Evolutionary conservation across 2,113 vertebrate genomes (phyloP).

Genomic region (Xiphorhynchus elegans): DNA sequence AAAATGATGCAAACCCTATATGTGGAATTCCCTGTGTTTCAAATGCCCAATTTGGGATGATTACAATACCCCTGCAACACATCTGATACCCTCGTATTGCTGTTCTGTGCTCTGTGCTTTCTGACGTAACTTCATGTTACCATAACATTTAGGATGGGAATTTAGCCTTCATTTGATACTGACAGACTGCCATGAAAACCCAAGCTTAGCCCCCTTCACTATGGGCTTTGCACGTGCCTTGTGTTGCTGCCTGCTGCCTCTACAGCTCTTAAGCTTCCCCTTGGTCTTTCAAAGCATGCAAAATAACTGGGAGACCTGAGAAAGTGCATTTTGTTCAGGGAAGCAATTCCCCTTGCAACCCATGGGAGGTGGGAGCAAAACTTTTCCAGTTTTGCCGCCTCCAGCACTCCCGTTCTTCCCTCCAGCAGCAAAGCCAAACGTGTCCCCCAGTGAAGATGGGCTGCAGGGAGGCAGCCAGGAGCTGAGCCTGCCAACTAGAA

Average conservation of each 20-base stretch:
- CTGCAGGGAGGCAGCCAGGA: not conserved
- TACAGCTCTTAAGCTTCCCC: not conserved
- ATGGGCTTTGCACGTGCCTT: not conserved
- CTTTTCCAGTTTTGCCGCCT: not conserved
- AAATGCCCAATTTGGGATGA: slow-evolving; percentile 28
- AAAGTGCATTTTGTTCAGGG: not conserved
- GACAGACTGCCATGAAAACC: not conserved
- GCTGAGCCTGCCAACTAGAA: not conserved
- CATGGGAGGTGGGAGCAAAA: not conserved
- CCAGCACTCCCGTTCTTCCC: not conserved
- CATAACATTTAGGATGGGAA: slow-evolving; percentile 32
- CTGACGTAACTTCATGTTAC: slow-evolving; percentile 26
- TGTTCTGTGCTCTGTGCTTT: slow-evolving; percentile 18
- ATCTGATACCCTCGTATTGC: slow-evolving; percentile 25
- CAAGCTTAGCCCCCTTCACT: not conserved
- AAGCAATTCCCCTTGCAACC: not conserved
- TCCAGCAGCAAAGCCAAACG: not conserved
- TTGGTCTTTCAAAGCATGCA: not conserved
- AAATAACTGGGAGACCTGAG: not conserved
- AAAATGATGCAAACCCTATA: not conserved
- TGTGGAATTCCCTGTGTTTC: slow-evolving; percentile 38
- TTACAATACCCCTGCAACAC: slow-evolving; percentile 18
- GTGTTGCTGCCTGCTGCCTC: not conserved
- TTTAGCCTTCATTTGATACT: slow-evolving; percentile 46
- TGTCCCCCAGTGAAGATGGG: not conserved